A percentile compares a stretch with the other conserved stretches of the same genome.
Evolutionary conservation across 2,888 invertebrate genomes (phyloP).

Genomic region (Axea sp.): DNA sequence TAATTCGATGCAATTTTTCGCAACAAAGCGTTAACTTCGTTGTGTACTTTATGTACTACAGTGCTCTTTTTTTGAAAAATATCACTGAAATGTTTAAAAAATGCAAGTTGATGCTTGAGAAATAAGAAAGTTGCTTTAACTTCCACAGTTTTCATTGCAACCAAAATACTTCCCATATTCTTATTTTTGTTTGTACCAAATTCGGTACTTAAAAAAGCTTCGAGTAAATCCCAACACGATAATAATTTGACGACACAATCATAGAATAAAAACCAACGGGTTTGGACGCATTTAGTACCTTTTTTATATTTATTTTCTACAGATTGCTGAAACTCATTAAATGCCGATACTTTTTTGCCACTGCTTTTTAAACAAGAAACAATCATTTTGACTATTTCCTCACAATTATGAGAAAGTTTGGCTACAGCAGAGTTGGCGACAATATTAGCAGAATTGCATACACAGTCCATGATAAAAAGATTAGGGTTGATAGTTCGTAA

Average conservation of each 20-base stretch:
- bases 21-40: conserved; percentile 26
- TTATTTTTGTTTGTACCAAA: conserved; percentile 16
- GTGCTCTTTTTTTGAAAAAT: conserved; percentile 44
- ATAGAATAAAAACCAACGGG: conserved; percentile 30
- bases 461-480: conserved; percentile 38
- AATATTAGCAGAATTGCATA: conserved; percentile 24
- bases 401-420: conserved; percentile 26
- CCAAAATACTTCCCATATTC: conserved; percentile 6
- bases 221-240: conserved; percentile 30
- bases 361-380: conserved; percentile 32
- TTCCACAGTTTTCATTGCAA: conserved; percentile 2
- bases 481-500: conserved; percentile 26
- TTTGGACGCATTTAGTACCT: conserved; percentile 12
- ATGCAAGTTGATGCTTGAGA: conserved; percentile 30
- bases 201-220: conserved; percentile 15
- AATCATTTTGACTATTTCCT: conserved; percentile 24
- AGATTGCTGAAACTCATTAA: conserved; percentile 36
- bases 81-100: conserved; percentile 46
- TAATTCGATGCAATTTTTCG: conserved; percentile 32
- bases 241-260: conserved; percentile 32
- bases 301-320: conserved; percentile 45
- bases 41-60: conserved; percentile 31
- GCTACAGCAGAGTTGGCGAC: conserved; percentile 5
- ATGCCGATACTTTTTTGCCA: conserved; percentile 21
- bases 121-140: conserved; percentile 42